A percentile compares a stretch with the other conserved stretches of the same genome.
Evolutionary conservation across 2,113 vertebrate species (phyloP).

Genomic region (Microtus richardsoni): DNA sequence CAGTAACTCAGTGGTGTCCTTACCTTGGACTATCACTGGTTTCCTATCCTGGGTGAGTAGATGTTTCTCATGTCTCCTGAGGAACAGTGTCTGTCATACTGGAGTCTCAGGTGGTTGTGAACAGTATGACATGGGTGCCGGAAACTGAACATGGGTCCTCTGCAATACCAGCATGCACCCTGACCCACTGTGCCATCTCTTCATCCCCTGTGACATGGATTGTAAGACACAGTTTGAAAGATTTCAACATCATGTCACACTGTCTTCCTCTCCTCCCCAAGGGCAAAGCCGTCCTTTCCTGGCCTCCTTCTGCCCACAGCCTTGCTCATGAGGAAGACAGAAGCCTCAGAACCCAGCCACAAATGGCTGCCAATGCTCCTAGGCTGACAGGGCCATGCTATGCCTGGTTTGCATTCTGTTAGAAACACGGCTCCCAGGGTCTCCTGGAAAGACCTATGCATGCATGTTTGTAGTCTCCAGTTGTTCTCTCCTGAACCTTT

Average conservation of each 20-base stretch:
- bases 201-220: neutral
- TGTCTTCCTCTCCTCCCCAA: neutral
- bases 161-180: neutral
- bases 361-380: neutral
- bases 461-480: neutral
- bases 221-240: neutral
- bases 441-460: neutral
- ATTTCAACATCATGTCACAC: neutral
- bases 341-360: neutral
- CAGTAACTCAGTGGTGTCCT: neutral
- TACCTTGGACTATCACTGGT: neutral
- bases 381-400: neutral
- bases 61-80: neutral
- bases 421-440: neutral
- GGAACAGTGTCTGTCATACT: neutral
- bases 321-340: neutral
- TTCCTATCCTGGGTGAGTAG: neutral
- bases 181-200: neutral
- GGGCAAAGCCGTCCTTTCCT: neutral
- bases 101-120: neutral
- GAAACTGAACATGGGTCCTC: neutral
- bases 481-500: neutral
- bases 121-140: neutral
- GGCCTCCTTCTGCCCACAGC: neutral
- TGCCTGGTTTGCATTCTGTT: neutral